These are phyloP conservation scores for Odocoileus virginianus DNA, from an alignment of 2,113 vertebrate genomes.

Conservation along the genomic window DNA sequence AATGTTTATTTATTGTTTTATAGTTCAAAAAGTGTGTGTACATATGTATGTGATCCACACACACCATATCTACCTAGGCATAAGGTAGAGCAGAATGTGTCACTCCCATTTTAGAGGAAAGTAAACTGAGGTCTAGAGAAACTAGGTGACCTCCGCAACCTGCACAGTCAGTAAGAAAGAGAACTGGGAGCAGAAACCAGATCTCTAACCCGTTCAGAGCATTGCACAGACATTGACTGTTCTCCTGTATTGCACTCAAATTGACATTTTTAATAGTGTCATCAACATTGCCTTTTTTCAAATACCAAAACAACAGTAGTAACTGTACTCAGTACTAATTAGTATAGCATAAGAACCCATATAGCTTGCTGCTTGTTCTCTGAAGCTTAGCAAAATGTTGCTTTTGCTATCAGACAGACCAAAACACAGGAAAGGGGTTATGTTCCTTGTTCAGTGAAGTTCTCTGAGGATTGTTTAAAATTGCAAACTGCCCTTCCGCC, in stretches of 20 bases:
- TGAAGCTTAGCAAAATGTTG: not conserved
- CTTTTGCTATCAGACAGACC: not conserved
- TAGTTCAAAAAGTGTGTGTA: not conserved
- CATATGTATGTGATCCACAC: not conserved
- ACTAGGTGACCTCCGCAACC: not conserved
- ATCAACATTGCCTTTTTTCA: not conserved
- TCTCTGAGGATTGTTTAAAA: not conserved
- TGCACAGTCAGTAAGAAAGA: not conserved
- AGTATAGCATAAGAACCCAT: not conserved
- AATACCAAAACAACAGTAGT: not conserved
- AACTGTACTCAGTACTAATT: not conserved
- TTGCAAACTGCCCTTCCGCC: not conserved
- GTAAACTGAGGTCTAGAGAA: not conserved
- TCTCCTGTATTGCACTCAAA: not conserved
- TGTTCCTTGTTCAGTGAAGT: not conserved
- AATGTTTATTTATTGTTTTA: not conserved
- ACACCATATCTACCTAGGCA: not conserved
- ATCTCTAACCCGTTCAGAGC: not conserved
- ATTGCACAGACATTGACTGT: not conserved
- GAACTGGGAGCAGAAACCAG: not conserved
- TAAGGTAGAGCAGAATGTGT: not conserved
- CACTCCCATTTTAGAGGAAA: not conserved
- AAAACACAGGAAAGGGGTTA: not conserved
- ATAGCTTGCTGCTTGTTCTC: not conserved
- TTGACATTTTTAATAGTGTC: not conserved